Evolutionary conservation across 2,113 vertebrate genomes (phyloP).

Genomic region (Cricetomys ansorgei): DNA sequence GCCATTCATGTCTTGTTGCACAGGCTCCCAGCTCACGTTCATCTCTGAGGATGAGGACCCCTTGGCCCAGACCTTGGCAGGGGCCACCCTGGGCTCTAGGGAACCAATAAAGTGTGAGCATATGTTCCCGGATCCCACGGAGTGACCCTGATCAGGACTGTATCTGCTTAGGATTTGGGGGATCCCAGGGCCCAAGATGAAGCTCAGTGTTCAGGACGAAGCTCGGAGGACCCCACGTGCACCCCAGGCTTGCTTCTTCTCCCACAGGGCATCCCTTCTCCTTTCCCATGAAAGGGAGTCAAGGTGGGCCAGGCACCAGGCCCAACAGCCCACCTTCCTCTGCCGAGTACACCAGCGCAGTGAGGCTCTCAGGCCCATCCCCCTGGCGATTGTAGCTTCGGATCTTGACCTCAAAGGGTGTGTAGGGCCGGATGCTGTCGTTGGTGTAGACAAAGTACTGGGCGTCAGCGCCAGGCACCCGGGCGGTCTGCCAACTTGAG

Average conservation of each 20-base stretch:
- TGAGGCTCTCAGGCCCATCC: constrained; percentile 96
- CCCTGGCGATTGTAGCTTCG: constrained; percentile 94
- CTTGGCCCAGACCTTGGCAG: constrained; percentile 90
- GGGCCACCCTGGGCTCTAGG: constrained; percentile 93
- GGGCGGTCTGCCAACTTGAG: constrained; percentile 87
- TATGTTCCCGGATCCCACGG: background rate
- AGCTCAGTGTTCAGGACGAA: background rate
- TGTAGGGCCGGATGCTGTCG: constrained; percentile 92
- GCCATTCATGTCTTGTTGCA: constrained; percentile 90
- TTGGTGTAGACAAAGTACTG: constrained; percentile 95
- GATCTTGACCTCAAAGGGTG: constrained; percentile 96
- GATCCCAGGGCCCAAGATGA: background rate
- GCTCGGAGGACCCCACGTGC: background rate
- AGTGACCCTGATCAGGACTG: background rate
- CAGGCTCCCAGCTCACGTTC: constrained; percentile 94
- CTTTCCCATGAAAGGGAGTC: background rate
- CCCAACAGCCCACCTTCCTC: constrained; percentile 91
- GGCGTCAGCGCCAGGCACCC: constrained; percentile 91
- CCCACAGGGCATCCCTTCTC: background rate
- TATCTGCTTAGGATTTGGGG: background rate
- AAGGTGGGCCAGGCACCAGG: background rate
- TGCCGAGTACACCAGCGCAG: constrained; percentile 92
- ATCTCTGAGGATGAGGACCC: constrained; percentile 94
- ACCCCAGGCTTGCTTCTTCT: background rate
- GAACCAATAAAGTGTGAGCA: constrained; percentile 60